These are phyloP conservation scores for Entomobrya proxima DNA, from an alignment of 2,888 invertebrate genomes.

Conservation along the genomic window DNA sequence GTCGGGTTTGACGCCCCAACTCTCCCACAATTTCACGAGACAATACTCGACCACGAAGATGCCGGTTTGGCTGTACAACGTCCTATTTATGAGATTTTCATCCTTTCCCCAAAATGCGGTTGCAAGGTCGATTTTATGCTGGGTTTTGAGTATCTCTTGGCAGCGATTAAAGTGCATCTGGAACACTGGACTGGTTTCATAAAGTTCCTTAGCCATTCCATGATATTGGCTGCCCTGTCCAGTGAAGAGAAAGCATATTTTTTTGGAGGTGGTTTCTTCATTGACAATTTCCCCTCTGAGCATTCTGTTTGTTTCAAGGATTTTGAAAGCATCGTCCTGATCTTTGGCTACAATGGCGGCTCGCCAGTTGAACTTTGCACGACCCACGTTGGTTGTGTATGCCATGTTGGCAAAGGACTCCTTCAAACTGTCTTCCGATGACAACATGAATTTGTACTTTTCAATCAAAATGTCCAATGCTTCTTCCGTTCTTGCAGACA, in stretches of 20 bases:
- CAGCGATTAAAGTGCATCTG: constrained; percentile 62
- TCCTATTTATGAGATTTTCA: constrained; percentile 40
- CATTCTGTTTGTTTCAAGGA: not conserved
- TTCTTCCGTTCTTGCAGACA: constrained; percentile 51
- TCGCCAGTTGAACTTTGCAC: constrained; percentile 58
- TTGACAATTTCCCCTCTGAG: not conserved
- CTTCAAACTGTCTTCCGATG: not conserved
- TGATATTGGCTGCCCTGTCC: constrained; percentile 66
- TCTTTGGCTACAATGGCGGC: constrained; percentile 49
- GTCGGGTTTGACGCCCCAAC: constrained; percentile 65
- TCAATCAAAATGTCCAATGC: constrained; percentile 49
- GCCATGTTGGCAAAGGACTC: constrained; percentile 34
- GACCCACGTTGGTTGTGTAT: constrained; percentile 54
- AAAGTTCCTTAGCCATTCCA: constrained; percentile 66
- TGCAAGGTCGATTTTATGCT: constrained; percentile 36
- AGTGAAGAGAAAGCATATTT: constrained; percentile 65
- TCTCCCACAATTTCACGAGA: constrained; percentile 60
- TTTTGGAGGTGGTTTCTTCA: constrained; percentile 22
- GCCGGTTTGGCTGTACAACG: constrained; percentile 68
- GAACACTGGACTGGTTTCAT: constrained; percentile 59
- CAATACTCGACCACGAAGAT: constrained; percentile 70
- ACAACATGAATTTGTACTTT: constrained; percentile 26
- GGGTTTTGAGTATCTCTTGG: constrained; percentile 28
- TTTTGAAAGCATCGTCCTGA: constrained; percentile 15
- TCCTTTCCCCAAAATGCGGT: constrained; percentile 56